These are phyloP conservation scores for Rhinoderma darwinii DNA, from an alignment of 2,113 vertebrate genomes.

Conservation along the genomic window DNA sequence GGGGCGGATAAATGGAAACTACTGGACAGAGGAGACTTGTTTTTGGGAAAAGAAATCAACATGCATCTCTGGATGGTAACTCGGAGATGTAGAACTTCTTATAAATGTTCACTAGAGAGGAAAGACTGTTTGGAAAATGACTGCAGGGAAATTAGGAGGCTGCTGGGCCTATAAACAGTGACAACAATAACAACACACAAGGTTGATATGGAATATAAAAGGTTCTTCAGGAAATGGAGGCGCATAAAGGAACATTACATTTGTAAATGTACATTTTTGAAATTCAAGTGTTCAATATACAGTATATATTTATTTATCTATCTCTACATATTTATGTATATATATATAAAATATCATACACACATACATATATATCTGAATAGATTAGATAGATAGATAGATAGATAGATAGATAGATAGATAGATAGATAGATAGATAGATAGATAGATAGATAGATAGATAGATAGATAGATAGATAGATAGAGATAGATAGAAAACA, in stretches of 20 bases:
- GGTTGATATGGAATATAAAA: neutral
- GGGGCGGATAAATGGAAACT: conserved; percentile 51
- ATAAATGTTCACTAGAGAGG: conserved; percentile 25
- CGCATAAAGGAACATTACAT: neutral
- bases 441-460: too few species aligned
- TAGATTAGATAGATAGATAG: too few species aligned
- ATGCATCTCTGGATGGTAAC: neutral
- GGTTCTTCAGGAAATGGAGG: neutral
- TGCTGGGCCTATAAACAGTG: neutral
- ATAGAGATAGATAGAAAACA: too few species aligned
- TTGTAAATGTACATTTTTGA: too few species aligned
- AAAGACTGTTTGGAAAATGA: neutral
- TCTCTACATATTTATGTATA: too few species aligned
- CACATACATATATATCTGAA: too few species aligned
- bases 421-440: too few species aligned
- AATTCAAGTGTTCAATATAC: neutral
- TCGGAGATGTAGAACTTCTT: neutral
- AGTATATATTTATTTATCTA: neutral
- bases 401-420: too few species aligned
- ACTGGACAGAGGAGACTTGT: conserved; percentile 4
- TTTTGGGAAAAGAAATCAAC: neutral
- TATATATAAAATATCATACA: too few species aligned
- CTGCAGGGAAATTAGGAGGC: conserved; percentile 22
- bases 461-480: too few species aligned
- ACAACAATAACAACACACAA: neutral